Evolutionary conservation across 2,113 vertebrate genomes (phyloP).

Genomic region (Corythornis vintsioides): DNA sequence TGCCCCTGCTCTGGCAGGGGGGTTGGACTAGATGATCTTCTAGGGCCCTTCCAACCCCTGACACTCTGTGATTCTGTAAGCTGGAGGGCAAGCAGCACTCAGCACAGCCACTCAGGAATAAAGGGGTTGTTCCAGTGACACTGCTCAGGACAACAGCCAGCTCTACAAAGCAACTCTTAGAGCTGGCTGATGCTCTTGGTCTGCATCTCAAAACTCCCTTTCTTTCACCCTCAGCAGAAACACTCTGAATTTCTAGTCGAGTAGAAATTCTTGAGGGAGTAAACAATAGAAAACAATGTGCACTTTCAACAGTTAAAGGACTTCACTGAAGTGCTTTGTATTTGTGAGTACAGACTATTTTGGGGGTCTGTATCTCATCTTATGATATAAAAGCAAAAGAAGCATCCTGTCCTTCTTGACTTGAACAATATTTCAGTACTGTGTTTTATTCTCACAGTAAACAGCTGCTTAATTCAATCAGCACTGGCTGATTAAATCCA

Average conservation of each 20-base stretch:
- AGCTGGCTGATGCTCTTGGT: background rate
- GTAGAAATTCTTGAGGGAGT: background rate
- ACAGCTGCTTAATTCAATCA: background rate
- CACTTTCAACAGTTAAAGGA: background rate
- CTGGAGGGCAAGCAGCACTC: background rate
- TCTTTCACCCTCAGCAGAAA: background rate
- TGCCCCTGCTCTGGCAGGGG: too few species aligned
- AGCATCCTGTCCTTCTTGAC: background rate
- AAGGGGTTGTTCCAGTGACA: background rate
- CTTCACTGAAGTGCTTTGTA: background rate
- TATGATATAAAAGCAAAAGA: background rate
- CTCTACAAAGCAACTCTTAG: rapidly evolving
- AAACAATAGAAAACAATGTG: background rate
- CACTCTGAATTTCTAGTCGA: background rate
- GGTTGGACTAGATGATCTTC: too few species aligned
- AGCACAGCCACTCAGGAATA: too few species aligned
- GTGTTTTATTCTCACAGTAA: background rate
- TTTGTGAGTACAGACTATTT: background rate
- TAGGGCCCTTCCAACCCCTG: too few species aligned
- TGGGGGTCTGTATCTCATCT: background rate
- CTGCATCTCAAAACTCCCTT: background rate
- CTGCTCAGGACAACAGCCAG: rapidly evolving
- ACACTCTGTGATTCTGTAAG: too few species aligned
- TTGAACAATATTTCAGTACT: background rate
- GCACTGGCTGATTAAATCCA: background rate